Evolutionary conservation across 2,113 vertebrate species (phyloP), one percentile per base, ranked within the genome.

Genomic region (Daubentonia madagascariensis): DNA sequence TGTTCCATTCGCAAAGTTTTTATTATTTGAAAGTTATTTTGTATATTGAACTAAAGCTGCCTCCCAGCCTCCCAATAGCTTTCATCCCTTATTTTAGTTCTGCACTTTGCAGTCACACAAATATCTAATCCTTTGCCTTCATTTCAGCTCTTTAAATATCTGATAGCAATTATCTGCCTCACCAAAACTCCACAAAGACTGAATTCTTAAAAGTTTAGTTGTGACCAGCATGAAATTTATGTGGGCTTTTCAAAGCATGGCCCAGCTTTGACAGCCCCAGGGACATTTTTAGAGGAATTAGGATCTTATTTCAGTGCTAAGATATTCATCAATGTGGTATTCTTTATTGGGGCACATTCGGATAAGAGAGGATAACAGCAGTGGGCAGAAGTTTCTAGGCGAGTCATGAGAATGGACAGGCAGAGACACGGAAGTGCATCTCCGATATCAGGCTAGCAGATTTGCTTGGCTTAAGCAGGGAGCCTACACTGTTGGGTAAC

Each of bases 241-340:
- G 50, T 73, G 75, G 67, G 40, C 30, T 3, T 85, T 91, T 45
- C 45, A 91, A 89, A 95, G 45, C 8, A 48, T 23, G 23, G 32
- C 8, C 40, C 52, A 22, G 12, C 61, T 92, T 91, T 81, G 18
- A 85, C 61, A 63, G 48, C 14, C 8, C 30, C 14, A 16, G 54
- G 22, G 5, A 76, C 30, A n/a, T 35, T 85, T 96, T 75, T 67
- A 85, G 86, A 57, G 43, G 28, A 72, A 28, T 37, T 1, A 7
- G 23, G 13, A 80, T 96, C 54, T 96, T 20, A 28, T 59, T 91
- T 78, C 67, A 85, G 48, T 50, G 72, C 79, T 45, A 94, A 89
- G n/a, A 67, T 18, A 52, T 45, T 37, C 37, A 87, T 68, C 30
- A 25, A 40, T 8, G 8, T 78, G 5, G 16, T 40, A 20, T 87